Evolutionary conservation across 2,797 vertebrate species (phyloP).

Genomic region (Anolis apletophallus): DNA sequence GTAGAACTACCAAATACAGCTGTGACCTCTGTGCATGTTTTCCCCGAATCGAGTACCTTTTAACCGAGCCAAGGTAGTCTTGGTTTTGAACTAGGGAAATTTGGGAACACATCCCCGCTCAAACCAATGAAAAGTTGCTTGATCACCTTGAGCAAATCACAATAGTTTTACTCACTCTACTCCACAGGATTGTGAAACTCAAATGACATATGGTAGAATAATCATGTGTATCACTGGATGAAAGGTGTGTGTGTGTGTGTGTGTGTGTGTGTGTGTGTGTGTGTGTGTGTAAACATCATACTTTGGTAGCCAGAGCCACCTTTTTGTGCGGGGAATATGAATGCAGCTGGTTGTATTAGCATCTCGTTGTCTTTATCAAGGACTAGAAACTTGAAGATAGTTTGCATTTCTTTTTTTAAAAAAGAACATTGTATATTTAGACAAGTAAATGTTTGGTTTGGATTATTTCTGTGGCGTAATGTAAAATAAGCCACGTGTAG

Average conservation of each 20-base stretch:
- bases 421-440: background rate
- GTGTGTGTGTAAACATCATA: background rate
- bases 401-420: background rate
- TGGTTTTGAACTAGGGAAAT: background rate
- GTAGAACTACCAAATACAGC: background rate
- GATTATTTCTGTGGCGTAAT: background rate
- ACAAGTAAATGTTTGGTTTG: background rate
- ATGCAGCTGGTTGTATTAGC: too few relatives aligned
- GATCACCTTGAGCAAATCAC: constrained; percentile 8
- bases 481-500: too few relatives aligned
- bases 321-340: background rate
- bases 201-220: background rate
- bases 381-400: background rate
- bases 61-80: background rate
- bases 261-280: background rate
- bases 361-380: background rate
- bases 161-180: background rate
- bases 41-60: constrained; percentile 12
- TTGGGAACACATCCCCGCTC: background rate
- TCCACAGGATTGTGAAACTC: background rate
- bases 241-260: background rate
- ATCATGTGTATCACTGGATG: background rate
- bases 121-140: background rate
- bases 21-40: background rate
- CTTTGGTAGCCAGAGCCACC: background rate